These are phyloP conservation scores for Pavo muticus DNA, from an alignment of 2,113 vertebrate genomes.

Conservation along the genomic window DNA sequence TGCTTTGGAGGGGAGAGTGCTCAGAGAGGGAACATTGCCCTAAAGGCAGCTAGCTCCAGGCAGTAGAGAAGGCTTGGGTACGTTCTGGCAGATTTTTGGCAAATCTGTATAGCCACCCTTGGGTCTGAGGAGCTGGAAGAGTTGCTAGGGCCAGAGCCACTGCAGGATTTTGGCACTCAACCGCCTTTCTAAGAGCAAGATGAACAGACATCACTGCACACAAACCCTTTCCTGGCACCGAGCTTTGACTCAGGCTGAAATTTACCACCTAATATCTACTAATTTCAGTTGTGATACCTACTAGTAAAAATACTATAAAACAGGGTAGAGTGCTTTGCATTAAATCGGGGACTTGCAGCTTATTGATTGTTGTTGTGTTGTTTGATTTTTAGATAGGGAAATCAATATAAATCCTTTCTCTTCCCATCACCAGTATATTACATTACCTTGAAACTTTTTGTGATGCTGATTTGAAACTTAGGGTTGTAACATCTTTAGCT, in stretches of 20 bases:
- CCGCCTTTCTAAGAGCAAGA: background rate
- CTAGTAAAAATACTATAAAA: background rate
- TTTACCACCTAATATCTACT: background rate
- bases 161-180: background rate
- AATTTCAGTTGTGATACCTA: background rate
- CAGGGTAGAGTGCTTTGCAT: background rate
- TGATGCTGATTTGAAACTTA: background rate
- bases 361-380: background rate
- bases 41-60: accelerated
- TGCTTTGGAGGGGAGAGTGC: background rate
- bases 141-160: background rate
- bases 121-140: background rate
- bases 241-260: background rate
- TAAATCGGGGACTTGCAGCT: background rate
- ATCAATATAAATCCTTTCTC: background rate
- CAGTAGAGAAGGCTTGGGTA: accelerated
- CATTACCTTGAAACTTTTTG: background rate
- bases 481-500: background rate
- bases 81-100: background rate
- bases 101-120: background rate
- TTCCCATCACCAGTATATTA: background rate
- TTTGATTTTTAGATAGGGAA: background rate
- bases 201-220: background rate
- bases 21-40: accelerated
- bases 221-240: background rate